Conservation (phyloP, 2,888 invertebrate species). For the Odontocolon sp. region DNA sequence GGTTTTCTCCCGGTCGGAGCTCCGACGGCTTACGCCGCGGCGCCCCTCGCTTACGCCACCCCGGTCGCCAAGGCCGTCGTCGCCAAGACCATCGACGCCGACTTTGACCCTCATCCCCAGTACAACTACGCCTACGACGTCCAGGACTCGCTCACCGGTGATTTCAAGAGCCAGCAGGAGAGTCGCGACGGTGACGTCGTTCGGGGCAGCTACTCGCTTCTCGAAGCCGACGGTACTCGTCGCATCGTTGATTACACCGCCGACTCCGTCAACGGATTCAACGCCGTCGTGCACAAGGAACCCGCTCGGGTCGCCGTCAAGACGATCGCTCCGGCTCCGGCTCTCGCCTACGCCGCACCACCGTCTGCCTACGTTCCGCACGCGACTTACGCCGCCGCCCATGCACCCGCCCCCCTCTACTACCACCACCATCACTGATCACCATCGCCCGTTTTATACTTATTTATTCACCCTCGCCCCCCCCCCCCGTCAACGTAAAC, state of each 20-base stretch:
- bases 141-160: conserved; percentile 65
- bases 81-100: conserved; percentile 72
- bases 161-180: conserved; percentile 66
- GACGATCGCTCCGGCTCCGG: conserved; percentile 72
- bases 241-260: conserved; percentile 65
- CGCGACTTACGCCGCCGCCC: conserved; percentile 57
- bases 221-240: conserved; percentile 79
- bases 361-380: conserved; percentile 54
- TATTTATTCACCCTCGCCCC: conserved; percentile 25
- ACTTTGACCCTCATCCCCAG: conserved; percentile 77
- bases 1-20: conserved; percentile 79
- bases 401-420: conserved; percentile 64
- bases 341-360: conserved; percentile 57
- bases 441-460: not conserved
- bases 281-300: conserved; percentile 62
- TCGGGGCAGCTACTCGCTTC: conserved; percentile 76
- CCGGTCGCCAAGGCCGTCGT: conserved; percentile 72
- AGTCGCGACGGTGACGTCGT: conserved; percentile 65
- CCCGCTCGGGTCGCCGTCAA: conserved; percentile 74
- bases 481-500: not conserved
- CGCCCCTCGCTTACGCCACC: conserved; percentile 67
- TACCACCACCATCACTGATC: conserved; percentile 63
- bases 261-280: conserved; percentile 63
- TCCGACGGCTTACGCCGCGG: conserved; percentile 78
- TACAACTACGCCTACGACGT: conserved; percentile 77